phyloP scores from a whole-genome alignment of 2,888 invertebrate genomes.

The Marasmarcha lunaedactyla region DNA sequence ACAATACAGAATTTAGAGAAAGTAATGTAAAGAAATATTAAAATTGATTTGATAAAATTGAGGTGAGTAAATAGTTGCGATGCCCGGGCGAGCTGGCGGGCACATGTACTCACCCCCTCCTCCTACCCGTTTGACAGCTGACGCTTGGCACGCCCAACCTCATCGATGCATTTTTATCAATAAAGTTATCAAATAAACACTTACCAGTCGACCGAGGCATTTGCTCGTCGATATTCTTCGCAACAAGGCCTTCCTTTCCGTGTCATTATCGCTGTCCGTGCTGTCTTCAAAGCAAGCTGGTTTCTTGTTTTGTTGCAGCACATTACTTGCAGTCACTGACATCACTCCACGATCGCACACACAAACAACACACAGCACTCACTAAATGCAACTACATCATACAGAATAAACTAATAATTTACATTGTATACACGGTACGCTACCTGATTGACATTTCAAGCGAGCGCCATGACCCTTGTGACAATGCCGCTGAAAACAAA shows the following conservation, averaged over 20 bases:
- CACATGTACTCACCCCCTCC: slow-evolving; percentile 38
- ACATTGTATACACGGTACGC: slow-evolving; percentile 39
- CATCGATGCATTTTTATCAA: slow-evolving; percentile 6
- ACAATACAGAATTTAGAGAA: too few relatives aligned
- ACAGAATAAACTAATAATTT: slow-evolving; percentile 47
- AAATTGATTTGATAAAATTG: background rate
- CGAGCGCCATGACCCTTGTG: slow-evolving; percentile 63
- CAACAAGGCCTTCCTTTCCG: slow-evolving; percentile 82
- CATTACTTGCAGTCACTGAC: slow-evolving; percentile 45
- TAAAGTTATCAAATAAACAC: slow-evolving; percentile 13
- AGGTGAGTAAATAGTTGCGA: slow-evolving; percentile 1
- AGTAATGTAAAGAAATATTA: background rate
- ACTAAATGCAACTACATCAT: slow-evolving; percentile 61
- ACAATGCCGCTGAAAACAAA: slow-evolving; percentile 62
- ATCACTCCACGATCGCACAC: slow-evolving; percentile 50
- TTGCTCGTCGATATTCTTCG: slow-evolving; percentile 86
- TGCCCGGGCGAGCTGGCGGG: slow-evolving; percentile 23
- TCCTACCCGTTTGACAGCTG: slow-evolving; percentile 32
- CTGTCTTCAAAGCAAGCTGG: slow-evolving; percentile 50
- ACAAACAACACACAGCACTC: slow-evolving; percentile 40
- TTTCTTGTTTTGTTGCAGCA: slow-evolving; percentile 37
- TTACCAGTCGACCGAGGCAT: slow-evolving; percentile 83
- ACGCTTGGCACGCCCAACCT: slow-evolving; percentile 40
- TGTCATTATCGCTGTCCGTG: slow-evolving; percentile 86
- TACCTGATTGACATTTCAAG: slow-evolving; percentile 56